phyloP scores from a whole-genome alignment of 2,797 vertebrate species.

The Gorsachius magnificus region DNA sequence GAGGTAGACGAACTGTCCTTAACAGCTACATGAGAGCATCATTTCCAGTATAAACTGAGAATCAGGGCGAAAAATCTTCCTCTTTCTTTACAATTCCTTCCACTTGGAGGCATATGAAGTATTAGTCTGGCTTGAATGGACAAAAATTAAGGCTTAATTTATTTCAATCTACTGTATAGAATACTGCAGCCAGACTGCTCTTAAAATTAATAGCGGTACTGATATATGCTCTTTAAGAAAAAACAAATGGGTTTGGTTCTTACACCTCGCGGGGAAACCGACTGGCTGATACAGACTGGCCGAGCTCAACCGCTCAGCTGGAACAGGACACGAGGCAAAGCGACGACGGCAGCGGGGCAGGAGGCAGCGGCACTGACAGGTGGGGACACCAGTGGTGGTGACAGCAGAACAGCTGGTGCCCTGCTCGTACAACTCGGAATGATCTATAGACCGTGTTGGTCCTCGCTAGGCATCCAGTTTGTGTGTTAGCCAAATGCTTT shows the following conservation, averaged over 20 bases:
- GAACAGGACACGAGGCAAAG: not conserved
- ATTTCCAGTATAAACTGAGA: not conserved
- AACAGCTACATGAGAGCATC: not conserved
- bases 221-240: not conserved
- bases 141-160: not conserved
- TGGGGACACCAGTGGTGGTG: not conserved
- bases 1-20: not conserved
- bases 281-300: not conserved
- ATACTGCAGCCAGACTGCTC: not conserved
- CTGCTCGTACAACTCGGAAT: not conserved
- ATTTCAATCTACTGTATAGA: not conserved
- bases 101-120: not conserved
- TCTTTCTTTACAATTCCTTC: not conserved
- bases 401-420: not conserved
- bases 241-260: not conserved
- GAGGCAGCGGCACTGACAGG: not conserved
- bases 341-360: not conserved
- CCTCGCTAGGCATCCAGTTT: not conserved
- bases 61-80: not conserved
- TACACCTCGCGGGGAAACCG: not conserved
- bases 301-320: not conserved
- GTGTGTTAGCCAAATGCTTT: not conserved
- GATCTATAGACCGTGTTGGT: not conserved
- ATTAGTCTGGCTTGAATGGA: not conserved
- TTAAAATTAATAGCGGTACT: not conserved